Percentiles rank a stretch among this genome's conserved stretches.
These are phyloP conservation scores for Scylla paramamosain DNA, from an alignment of 1,140 invertebrate species.

Conservation along the genomic window DNA sequence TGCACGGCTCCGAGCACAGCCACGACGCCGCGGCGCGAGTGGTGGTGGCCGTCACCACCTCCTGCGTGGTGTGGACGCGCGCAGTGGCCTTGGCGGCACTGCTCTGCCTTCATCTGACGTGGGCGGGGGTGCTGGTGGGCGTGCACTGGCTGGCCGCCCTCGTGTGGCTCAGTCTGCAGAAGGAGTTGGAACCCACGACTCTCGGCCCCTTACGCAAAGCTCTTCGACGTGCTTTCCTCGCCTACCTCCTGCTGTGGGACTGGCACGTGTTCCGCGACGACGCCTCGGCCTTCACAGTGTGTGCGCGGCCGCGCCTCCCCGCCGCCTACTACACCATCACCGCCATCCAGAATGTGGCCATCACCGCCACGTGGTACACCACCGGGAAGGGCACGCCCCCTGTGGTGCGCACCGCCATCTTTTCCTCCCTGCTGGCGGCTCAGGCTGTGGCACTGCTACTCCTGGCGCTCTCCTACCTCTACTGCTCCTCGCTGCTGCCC, in stretches of 20 bases:
- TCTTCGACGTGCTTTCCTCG: conserved; percentile 68
- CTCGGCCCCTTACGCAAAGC: conserved; percentile 54
- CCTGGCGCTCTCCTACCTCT: conserved; percentile 71
- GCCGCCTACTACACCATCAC: conserved; percentile 72
- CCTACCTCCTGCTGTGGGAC: conserved; percentile 75
- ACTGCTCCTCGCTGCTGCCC: conserved; percentile 69
- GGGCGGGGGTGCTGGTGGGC: conserved; percentile 65
- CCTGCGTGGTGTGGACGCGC: conserved; percentile 73
- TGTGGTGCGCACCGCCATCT: conserved; percentile 48
- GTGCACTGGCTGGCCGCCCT: conserved; percentile 71
- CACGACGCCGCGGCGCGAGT: conserved; percentile 69
- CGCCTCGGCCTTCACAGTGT: conserved; percentile 64
- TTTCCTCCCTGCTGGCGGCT: conserved; percentile 68
- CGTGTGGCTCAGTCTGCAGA: conserved; percentile 73
- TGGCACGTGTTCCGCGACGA: conserved; percentile 71
- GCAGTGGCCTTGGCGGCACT: conserved; percentile 70
- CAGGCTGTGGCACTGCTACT: conserved; percentile 70
- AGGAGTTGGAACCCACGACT: conserved; percentile 57
- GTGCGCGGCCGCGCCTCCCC: conserved; percentile 70
- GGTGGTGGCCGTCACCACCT: conserved; percentile 70
- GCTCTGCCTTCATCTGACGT: conserved; percentile 66
- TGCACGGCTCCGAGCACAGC: conserved; percentile 51
- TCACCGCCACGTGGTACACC: conserved; percentile 70
- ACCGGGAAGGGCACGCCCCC: conserved; percentile 31
- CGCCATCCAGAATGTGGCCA: conserved; percentile 70